Percentiles rank a stretch among this genome's conserved stretches.
Conservation (phyloP, 2,888 invertebrate species). For the Orthonychiurus folsomi region DNA sequence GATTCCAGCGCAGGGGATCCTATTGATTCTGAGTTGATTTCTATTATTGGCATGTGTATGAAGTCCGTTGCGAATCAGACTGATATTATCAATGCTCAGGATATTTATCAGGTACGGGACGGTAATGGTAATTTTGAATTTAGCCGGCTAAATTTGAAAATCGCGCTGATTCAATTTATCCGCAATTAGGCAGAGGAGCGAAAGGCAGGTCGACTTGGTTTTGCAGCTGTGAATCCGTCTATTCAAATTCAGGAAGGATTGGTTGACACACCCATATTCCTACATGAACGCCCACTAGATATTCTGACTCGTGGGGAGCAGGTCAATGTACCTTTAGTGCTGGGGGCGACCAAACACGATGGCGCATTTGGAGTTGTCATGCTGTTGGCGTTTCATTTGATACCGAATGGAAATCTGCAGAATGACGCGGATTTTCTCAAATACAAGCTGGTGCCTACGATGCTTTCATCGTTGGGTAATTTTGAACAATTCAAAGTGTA, state of each 20-base stretch:
- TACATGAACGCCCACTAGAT: constrained; percentile 14
- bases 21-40: neutral
- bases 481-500: too few species aligned
- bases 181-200: constrained; percentile 18
- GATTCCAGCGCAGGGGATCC: neutral
- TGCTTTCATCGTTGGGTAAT: constrained; percentile 28
- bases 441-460: constrained; percentile 16
- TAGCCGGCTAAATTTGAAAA: too few species aligned
- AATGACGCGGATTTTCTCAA: constrained; percentile 20
- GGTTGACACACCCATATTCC: constrained; percentile 6
- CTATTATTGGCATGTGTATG: constrained; percentile 11
- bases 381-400: constrained; percentile 17
- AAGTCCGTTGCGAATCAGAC: neutral
- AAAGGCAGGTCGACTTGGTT: constrained; percentile 21
- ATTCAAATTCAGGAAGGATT: constrained; percentile 12
- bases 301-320: constrained; percentile 21
- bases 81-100: constrained; percentile 4
- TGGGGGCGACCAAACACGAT: constrained; percentile 36
- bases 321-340: constrained; percentile 30
- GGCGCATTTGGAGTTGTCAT: constrained; percentile 31
- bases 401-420: constrained; percentile 19
- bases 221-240: constrained; percentile 20
- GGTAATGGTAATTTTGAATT: too few species aligned
- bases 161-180: too few species aligned
- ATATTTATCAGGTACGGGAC: constrained; percentile 7